Conservation (phyloP, 2,888 invertebrate genomes). For the Scelioninae gen. 1 region DNA sequence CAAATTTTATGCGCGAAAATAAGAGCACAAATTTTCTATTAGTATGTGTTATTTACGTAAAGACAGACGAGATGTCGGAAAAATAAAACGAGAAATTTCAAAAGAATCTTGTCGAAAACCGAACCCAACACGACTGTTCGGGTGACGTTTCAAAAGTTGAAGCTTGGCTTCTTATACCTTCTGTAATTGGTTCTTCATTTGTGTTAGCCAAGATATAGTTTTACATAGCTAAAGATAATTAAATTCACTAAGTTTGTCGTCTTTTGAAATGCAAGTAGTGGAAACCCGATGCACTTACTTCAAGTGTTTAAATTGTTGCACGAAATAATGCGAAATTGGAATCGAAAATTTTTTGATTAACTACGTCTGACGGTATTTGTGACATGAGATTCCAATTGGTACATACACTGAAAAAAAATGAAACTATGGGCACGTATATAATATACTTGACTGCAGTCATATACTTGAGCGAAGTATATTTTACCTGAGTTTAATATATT, state of each 20-base stretch:
- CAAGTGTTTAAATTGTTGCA: slow-evolving; percentile 27
- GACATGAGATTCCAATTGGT: no score
- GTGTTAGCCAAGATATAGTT: slow-evolving; percentile 28
- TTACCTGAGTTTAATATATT: no score
- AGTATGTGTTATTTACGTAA: background rate
- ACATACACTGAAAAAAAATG: no score
- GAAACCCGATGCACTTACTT: slow-evolving; percentile 28
- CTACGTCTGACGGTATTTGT: no score
- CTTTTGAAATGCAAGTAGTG: slow-evolving; percentile 47
- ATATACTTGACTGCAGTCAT: no score
- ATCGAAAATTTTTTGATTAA: background rate
- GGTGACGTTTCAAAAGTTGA: slow-evolving; percentile 15
- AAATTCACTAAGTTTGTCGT: slow-evolving; percentile 47
- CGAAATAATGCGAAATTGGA: slow-evolving; percentile 26
- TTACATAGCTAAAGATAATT: slow-evolving; percentile 16
- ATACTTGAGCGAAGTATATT: no score
- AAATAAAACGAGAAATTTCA: slow-evolving; percentile 15
- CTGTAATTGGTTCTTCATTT: slow-evolving; percentile 42
- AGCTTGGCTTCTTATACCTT: background rate
- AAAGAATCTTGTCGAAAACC: background rate
- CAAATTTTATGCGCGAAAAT: no score
- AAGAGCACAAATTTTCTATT: background rate
- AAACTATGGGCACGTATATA: no score
- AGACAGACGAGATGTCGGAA: background rate
- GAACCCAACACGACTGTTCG: no score